These are phyloP conservation scores for Candoia aspera DNA, from an alignment of 2,113 vertebrate genomes.

Conservation along the genomic window DNA sequence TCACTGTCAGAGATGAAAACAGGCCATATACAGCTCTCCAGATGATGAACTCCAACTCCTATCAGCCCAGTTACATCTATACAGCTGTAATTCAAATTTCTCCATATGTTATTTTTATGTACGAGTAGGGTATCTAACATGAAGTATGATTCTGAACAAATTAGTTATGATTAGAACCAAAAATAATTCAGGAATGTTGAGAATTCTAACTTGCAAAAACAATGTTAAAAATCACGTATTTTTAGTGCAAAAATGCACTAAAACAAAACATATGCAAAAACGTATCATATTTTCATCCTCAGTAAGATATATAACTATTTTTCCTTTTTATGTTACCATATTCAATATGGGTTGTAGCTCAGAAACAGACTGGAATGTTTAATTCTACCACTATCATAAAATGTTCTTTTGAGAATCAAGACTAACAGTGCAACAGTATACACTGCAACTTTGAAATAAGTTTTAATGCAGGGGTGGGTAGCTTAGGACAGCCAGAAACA, in stretches of 20 bases:
- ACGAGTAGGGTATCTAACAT: too few relatives aligned
- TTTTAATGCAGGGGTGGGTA: background rate
- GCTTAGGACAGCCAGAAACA: background rate
- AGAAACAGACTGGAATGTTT: background rate
- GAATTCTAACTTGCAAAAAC: background rate
- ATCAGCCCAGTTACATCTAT: background rate
- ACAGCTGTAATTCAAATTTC: background rate
- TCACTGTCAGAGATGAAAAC: background rate
- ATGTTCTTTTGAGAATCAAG: background rate
- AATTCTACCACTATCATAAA: background rate
- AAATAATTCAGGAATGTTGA: background rate
- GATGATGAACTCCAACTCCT: background rate
- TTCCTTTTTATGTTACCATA: background rate
- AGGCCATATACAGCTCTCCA: background rate
- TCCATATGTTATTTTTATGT: background rate
- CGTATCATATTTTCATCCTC: conserved; percentile 4
- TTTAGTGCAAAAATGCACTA: background rate
- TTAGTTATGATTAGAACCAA: background rate
- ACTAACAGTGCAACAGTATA: background rate
- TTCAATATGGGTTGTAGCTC: background rate
- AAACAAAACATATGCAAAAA: background rate
- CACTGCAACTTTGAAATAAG: background rate
- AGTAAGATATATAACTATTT: background rate
- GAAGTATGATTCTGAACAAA: background rate
- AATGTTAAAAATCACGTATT: background rate